Base-by-base conservation (phyloP, 2,888 invertebrate species). In the Caradrina clavipalpis region DNA sequence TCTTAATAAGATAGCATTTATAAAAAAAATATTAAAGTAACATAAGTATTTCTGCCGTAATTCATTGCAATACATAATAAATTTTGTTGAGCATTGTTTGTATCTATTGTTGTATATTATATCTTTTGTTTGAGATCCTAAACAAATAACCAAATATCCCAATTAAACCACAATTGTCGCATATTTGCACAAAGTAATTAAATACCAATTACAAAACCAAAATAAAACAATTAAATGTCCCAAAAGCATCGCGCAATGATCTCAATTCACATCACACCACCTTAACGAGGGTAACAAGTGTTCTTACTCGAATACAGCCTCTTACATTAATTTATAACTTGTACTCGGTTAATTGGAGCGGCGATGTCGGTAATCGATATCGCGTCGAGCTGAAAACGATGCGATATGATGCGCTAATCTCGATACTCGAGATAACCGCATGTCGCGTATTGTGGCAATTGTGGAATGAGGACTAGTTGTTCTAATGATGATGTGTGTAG, bases 391-490 rank as follows among this genome's bases (percentile, higher is more conserved):
- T 50, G 10, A 67, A 70, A 59, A 68, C 69, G 73, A 77, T 67
- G 31, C 35, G 62, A 65, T 72, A 61, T 51, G 42, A 67, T 47
- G 47, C 51, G 49, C 31, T 82, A 76, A 83, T 82, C 73, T 67
- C 58, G 68, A 21, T 61, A 83, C 83, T 82, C 35, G 69, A 82
- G 82, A 76, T 83, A 72, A 54, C 61, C 62, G 49, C 76, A 56
- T 76, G 69, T 49, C 39, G 50, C 53, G 2, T 51, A n/a, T 62
- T 57, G 61, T 62, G 49, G 54, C 62, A 49, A 56, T 76, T 51
- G 50, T 55, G 31, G 15, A 47, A 55, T 39, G 39, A 11, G 39
- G 11, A 39, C 13, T 39, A 39, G 11, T 39, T 39, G 39, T 39
- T 39, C 39, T 10, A 39, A 39, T 8, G 39, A 39, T 39, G 39